Base-by-base conservation (phyloP, 2,888 invertebrate genomes). In the Ecdyonurus torrentis region DNA sequence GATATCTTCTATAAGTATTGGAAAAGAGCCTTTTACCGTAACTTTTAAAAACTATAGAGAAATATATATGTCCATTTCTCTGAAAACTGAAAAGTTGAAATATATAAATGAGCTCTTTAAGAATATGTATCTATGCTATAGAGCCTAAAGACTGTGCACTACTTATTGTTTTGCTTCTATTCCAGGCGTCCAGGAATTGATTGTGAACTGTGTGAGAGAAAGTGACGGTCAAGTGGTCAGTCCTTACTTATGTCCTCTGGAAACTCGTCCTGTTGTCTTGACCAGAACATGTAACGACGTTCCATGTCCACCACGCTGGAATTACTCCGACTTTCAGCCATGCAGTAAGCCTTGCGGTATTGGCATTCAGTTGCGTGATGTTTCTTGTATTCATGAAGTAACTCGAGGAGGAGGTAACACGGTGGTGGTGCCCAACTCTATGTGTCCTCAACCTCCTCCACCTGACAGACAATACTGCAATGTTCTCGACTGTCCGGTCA, bases 301-400 rank as follows among this genome's bases (percentile, higher is more conserved):
- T 66, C 91, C 96, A 0, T 98, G 98, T 72, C 95, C 95, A 1
- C 95, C 96, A 0, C 83, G 92, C 79, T 94, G 94, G 94, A 91
- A 91, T 72, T 87, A 88, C 69, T 90, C 91, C 0, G 91, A 91
- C 63, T 94, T 91, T 72, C 87, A 89, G 0, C 83, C 86, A 22
- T 98, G 97, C 76, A 90, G 91, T 22, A 91, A 91, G 73, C 87
- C 90, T 1, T 98, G 97, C 72, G 97, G 97, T 25, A 89, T 95
- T 67, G 97, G 97, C 1, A 87, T 91, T 67, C 92, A 93, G 76
- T 91, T 88, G 0, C 80, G 97, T 65, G 91, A 91, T 73, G 95
- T 95, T 61, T 86, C 84, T 62, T 94, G 94, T 73, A 87, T 91
- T 68, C 90, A 90, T 70, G 87, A 87, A 76, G 90, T 92, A 61